Evolutionary conservation across 2,888 invertebrate species (phyloP), one percentile per base, ranked within the genome.

Genomic region (Cataglyphis altisquamis): DNA sequence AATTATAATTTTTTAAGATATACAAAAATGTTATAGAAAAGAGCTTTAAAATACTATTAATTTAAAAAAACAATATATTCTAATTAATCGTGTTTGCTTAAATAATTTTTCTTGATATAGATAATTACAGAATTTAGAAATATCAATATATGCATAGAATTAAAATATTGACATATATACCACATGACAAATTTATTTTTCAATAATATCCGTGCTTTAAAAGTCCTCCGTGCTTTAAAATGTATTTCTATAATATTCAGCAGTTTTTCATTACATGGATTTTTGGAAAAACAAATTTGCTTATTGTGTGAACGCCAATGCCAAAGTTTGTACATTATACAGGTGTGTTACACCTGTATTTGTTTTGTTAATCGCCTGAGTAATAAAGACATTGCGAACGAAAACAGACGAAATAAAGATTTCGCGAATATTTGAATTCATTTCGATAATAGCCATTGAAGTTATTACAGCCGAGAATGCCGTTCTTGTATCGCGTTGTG

Each of bases 261-360:
- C 2, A 67, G 12, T 21, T 62, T 45, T 45, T 29, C 18, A 32
- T 74, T 63, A 32, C 8, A 45, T 29, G 45, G 18, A 32, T 39
- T 48, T 64, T 0, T 48, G 21, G 3, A 3, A 57, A 60, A 78
- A 32, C 45, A 57, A 78, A 70, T 70, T 60, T 1, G 15, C 18
- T 60, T 70, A n/a, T 68, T n/a, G 8, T n/a, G 4, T 36, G 18
- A 63, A 52, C 10, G 63, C 10, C 41, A 73, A 41, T 39, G 10
- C 18, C 29, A 21, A 72, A 86, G 32, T 84, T 66, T 52, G 75
- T 41, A 83, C 73, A 57, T 86, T 83, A 78, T 80, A 83, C 90
- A 89, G 45, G 82, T 89, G 90, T 70, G 15, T 8, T 62, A 77
- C 87, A 89, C 84, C 80, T 89, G 88, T 87, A 80, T 85, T 88